phyloP scores from a whole-genome alignment of 2,113 vertebrate species.

The Chaetorhynchus papuensis region DNA sequence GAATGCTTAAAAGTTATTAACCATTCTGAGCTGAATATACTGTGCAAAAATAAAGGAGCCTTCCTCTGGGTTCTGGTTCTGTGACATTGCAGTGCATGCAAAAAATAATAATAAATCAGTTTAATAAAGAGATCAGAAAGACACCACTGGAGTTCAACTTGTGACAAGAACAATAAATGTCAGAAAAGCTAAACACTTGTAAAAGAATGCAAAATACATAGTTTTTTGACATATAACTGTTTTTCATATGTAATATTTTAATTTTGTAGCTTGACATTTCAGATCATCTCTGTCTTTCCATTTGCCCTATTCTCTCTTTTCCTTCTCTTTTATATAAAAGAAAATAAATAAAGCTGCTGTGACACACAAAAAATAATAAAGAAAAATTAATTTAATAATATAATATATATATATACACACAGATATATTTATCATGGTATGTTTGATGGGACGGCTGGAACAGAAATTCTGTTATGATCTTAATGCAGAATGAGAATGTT shows the following conservation, averaged over 20 bases:
- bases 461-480: slow-evolving; percentile 84
- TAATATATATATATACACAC: slow-evolving; percentile 78
- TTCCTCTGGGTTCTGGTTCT: slow-evolving; percentile 65
- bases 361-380: slow-evolving; percentile 74
- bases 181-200: slow-evolving; percentile 61
- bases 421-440: slow-evolving; percentile 82
- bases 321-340: slow-evolving; percentile 74
- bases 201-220: slow-evolving; percentile 48
- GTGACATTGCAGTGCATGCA: slow-evolving; percentile 69
- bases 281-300: slow-evolving; percentile 66
- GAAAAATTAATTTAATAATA: slow-evolving; percentile 76
- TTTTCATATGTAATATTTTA: slow-evolving; percentile 70
- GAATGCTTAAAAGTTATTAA: not conserved
- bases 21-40: slow-evolving; percentile 17
- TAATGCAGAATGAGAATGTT: slow-evolving; percentile 72
- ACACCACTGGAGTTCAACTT: slow-evolving; percentile 54
- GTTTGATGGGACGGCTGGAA: slow-evolving; percentile 81
- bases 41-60: slow-evolving; percentile 57
- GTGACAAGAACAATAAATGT: slow-evolving; percentile 61
- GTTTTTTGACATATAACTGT: slow-evolving; percentile 22
- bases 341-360: slow-evolving; percentile 79
- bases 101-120: slow-evolving; percentile 32
- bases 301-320: slow-evolving; percentile 65
- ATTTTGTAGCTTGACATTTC: slow-evolving; percentile 71
- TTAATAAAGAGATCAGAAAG: slow-evolving; percentile 57